These are phyloP conservation scores for Argyra leucocephala DNA, from an alignment of 2,888 invertebrate genomes.

Conservation along the genomic window DNA sequence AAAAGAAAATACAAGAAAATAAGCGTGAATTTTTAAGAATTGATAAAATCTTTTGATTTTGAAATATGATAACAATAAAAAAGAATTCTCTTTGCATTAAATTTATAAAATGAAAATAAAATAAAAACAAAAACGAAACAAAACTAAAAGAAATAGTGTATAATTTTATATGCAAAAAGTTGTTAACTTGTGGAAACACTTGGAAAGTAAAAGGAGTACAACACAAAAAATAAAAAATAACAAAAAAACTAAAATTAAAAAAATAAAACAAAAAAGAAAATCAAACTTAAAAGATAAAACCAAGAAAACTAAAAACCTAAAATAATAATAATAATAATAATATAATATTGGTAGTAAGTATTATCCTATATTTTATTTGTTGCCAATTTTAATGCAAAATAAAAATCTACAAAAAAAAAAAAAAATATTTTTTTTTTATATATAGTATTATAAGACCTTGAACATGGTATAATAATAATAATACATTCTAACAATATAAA, in stretches of 20 bases:
- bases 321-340: slow-evolving; percentile 23
- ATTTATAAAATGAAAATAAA: too few relatives aligned
- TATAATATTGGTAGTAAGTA: slow-evolving; percentile 6
- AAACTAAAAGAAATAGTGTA: slow-evolving; percentile 14
- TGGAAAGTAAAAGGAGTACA: slow-evolving; percentile 4
- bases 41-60: slow-evolving; percentile 23
- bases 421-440: background rate
- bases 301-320: slow-evolving; percentile 11
- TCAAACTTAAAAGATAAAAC: slow-evolving; percentile 14
- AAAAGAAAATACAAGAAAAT: slow-evolving; percentile 6
- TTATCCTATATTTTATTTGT: slow-evolving; percentile 6
- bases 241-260: slow-evolving; percentile 23
- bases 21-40: slow-evolving; percentile 6
- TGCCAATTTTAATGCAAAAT: slow-evolving; percentile 2
- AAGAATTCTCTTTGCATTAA: slow-evolving; percentile 22
- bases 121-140: background rate
- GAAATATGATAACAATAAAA: slow-evolving; percentile 28
- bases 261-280: slow-evolving; percentile 18
- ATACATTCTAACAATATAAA: slow-evolving; percentile 5
- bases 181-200: slow-evolving; percentile 8
- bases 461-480: background rate
- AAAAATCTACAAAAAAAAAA: background rate
- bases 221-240: slow-evolving; percentile 15
- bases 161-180: slow-evolving; percentile 19
- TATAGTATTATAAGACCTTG: background rate